Evolutionary conservation across 2,888 invertebrate species (phyloP), one percentile per base, ranked within the genome.

Genomic region (Eupithecia exiguata): DNA sequence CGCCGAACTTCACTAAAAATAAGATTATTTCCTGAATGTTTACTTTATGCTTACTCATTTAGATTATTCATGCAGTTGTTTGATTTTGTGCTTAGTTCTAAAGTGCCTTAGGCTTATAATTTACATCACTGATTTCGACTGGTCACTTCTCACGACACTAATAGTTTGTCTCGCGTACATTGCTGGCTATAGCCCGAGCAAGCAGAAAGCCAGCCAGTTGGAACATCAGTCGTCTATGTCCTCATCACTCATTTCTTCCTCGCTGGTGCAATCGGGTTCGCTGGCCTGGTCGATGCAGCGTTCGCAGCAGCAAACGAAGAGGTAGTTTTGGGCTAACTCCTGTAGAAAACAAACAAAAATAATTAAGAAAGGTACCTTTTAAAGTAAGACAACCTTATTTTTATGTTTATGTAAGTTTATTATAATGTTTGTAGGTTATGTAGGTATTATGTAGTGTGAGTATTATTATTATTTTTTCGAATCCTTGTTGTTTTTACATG

Each of bases 251-350:
- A 95, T 95, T n/a, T 96, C 97, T 80, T 98, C 98, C 77, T 98
- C 98, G 79, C 97, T 97, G 14, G 98, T 98, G 77, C 96, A 95
- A 87, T 98, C 97, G 0, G 97, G 96, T 83, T 98, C 97, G 12
- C 96, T 95, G 0, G 95, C 94, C 88, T 99, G 96, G 0, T 94
- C 87, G 71, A 95, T 88, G 89, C 99, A 99, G 83, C 97, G 98
- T 10, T 95, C 92, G 89, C 99, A 99, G 80, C 95, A 94, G 84
- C 99, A 99, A 12, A 95, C 89, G 84, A 98, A 98, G 43, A 98
- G 91, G 86, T 98, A 98, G 89, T 97, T 96, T 76, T 97, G 96
- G 53, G 96, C 96, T 70, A 96, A 83, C 62, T 94, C 93, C 95
- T 92, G 85, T 62, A 46, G n/a, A 74, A 40, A 69, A 70, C 67